Evolutionary conservation across 2,888 invertebrate species (phyloP), one percentile per base, ranked within the genome.

Genomic region (Linyphia triangularis): DNA sequence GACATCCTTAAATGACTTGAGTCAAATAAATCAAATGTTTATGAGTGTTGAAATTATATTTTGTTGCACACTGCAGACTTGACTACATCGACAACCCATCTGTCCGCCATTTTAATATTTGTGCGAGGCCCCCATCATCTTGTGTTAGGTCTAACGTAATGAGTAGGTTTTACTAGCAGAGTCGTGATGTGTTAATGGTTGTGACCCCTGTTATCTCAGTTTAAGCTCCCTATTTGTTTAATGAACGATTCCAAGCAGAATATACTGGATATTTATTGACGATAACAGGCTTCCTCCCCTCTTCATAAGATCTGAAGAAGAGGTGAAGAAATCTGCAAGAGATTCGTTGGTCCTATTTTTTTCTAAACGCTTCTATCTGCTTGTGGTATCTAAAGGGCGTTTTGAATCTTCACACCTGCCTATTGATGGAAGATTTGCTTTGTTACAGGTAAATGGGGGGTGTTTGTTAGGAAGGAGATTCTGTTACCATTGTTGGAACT

Each of bases 201-300:
- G 67, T 88, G 88, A 88, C 88, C 88, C 63, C 88, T 88, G 88
- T 88, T 88, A 88, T 88, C 88, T 88, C 82, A 82, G 75, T 83
- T 88, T 82, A 77, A 59, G 75, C 82, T 88, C 81, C 88, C 88
- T 88, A 88, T 88, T 88, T 88, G 88, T 88, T 88, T 88, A 88
- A 88, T 88, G 88, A 88, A 88, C 75, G 88, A 86, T 86, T 81
- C 81, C 37, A 51, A 79, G 73, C 40, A 86, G 86, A 81, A 81
- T 81, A 81, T 82, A 88, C 88, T 77, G 88, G 88, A 88, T 88
- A 88, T 88, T 88, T 88, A 88, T 88, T 88, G 88, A 88, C 77
- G 88, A 88, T 88, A 88, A 86, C 73, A 81, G 86, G 75, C 82
- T 72, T 30, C 84, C 72, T 40, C 75, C 72, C 43, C 77, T 69